phyloP scores from a whole-genome alignment of 2,797 vertebrate genomes.

The Chelon auratus region DNA sequence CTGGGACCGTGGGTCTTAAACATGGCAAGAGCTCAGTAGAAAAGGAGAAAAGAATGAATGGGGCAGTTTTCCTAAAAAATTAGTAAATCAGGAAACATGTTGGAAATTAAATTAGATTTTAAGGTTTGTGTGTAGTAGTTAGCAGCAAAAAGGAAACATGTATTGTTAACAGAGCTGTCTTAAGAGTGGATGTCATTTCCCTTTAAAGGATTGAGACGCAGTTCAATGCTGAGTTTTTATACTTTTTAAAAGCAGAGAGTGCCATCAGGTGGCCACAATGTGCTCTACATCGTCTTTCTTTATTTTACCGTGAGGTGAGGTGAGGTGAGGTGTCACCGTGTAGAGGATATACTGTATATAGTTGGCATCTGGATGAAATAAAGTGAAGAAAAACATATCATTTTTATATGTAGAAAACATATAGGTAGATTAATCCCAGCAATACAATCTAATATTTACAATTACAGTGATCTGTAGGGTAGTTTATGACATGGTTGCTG shows the following conservation, averaged over 20 bases:
- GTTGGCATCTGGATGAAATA: neutral
- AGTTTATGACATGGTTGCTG: neutral
- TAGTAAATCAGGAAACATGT: neutral
- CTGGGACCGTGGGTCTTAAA: neutral
- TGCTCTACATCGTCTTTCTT: constrained; percentile 23
- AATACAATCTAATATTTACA: neutral
- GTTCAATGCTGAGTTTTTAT: neutral
- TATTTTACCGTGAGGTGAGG: constrained; percentile 7
- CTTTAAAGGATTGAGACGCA: neutral
- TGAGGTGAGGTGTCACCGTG: neutral
- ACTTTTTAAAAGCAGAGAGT: constrained; percentile 30
- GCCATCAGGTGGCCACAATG: constrained; percentile 50
- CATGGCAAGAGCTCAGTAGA: neutral
- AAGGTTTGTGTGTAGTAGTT: neutral
- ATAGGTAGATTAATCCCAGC: too few species aligned
- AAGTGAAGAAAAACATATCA: neutral
- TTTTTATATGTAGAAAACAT: neutral
- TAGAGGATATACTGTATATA: too few species aligned
- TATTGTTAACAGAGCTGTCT: neutral
- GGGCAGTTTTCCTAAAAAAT: neutral
- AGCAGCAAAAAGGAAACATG: neutral
- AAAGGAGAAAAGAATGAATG: neutral
- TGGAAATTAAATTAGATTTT: neutral
- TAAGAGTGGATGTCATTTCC: constrained; percentile 7
- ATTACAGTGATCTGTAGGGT: neutral